phyloP scores from a whole-genome alignment of 2,888 invertebrate species.

The Drosophila melanosoma region DNA sequence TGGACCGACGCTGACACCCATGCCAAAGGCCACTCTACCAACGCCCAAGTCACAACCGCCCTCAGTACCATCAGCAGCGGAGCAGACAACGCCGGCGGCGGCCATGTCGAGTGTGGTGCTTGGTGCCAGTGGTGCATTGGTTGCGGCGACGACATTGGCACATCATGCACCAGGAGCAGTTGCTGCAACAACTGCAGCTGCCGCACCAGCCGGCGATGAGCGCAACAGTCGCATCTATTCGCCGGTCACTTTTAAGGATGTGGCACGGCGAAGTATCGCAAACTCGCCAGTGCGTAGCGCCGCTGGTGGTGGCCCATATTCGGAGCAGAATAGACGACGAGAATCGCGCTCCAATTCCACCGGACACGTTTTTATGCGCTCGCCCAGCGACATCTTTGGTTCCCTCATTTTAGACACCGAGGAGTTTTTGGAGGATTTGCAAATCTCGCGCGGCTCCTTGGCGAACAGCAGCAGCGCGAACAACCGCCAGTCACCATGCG shows the following conservation, averaged over 20 bases:
- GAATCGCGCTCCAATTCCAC: conserved; percentile 91
- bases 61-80: conserved; percentile 22
- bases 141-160: conserved; percentile 61
- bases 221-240: conserved; percentile 90
- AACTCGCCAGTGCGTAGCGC: conserved; percentile 89
- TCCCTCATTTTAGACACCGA: conserved; percentile 87
- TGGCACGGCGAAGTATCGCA: conserved; percentile 91
- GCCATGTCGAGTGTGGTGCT: conserved; percentile 59
- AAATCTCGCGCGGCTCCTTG: conserved; percentile 81
- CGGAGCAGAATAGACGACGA: conserved; percentile 83
- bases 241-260: conserved; percentile 93
- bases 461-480: conserved; percentile 70
- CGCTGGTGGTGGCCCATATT: conserved; percentile 12
- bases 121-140: conserved; percentile 54
- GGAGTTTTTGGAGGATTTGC: conserved; percentile 86
- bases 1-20: conserved; percentile 42
- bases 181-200: conserved; percentile 8
- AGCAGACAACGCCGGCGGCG: conserved; percentile 14
- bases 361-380: conserved; percentile 86
- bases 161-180: conserved; percentile 45
- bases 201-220: conserved; percentile 84
- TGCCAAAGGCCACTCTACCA: conserved; percentile 57
- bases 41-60: conserved; percentile 40
- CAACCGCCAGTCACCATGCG: conserved; percentile 72
- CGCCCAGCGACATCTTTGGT: conserved; percentile 87